Conservation (phyloP, 1,140 invertebrate species). For the Zaprionus ghesquierei region DNA sequence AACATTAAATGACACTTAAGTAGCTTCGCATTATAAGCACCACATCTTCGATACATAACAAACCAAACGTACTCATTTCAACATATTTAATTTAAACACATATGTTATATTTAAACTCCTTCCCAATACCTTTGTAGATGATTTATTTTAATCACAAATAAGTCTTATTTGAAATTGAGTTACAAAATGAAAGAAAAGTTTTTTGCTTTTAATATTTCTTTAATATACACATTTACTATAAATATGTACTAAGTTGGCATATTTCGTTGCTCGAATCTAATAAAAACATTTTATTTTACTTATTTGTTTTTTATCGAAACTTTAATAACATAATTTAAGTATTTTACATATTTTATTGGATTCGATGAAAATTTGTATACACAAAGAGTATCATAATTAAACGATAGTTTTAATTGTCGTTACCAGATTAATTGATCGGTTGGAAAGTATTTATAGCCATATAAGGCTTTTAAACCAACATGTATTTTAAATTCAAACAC, state of each 20-base stretch:
- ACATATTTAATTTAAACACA: neutral
- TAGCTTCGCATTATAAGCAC: slow-evolving; percentile 41
- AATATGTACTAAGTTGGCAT: neutral
- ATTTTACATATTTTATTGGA: neutral
- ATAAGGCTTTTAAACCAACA: slow-evolving; percentile 22
- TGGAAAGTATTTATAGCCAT: slow-evolving; percentile 38
- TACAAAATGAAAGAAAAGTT: neutral
- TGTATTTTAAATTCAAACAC: slow-evolving; percentile 22
- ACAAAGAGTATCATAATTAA: neutral
- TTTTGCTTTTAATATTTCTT: neutral
- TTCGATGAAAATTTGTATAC: neutral
- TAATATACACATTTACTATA: neutral
- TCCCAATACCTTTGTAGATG: neutral
- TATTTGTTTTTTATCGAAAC: neutral
- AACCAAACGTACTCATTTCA: slow-evolving; percentile 33
- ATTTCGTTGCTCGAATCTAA: neutral
- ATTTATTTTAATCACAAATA: neutral
- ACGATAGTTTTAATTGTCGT: slow-evolving; percentile 30
- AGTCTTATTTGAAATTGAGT: neutral
- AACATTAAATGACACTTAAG: slow-evolving; percentile 56
- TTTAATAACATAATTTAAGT: neutral
- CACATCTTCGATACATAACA: slow-evolving; percentile 23
- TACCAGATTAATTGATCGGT: slow-evolving; percentile 26
- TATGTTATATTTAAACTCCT: neutral
- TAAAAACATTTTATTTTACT: neutral